Base-by-base conservation (phyloP, 1,140 invertebrate species). In the Drosophila novamexicana region DNA sequence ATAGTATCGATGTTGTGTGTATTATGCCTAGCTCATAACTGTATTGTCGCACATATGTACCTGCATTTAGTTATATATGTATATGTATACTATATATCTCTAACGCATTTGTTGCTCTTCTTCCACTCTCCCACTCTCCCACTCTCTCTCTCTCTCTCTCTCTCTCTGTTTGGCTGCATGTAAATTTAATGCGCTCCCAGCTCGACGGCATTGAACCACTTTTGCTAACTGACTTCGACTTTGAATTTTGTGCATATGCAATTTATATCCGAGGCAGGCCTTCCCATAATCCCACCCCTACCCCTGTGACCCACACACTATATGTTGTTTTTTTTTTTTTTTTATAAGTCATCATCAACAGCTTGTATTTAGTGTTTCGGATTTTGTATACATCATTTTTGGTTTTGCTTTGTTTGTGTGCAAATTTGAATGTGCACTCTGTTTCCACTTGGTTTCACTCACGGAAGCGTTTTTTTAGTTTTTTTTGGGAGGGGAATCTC, bases 1-100 rank as follows among this genome's bases (percentile, higher is more conserved):
- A 78, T 71, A 65, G 81, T 81, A 62, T 77, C 72, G 52, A 62
- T 69, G 73, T 61, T 68, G 63, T 75, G 56, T 22, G 57, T 29
- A 37, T 5, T 54, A 39, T 65, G 62, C 12, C n/a, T 12, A 32
- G 12, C 32, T 71, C 59, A 73, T 72, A 72, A 77, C 77, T 84
- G 65, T 84, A 67, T 58, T 62, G 50, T 79, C 64, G 47, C 42
- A 40, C 42, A 47, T 52, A 59, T 65, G 34, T 63, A 45, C 47
- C 37, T 36, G 32, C 29, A 18, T 57, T n/a, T 66, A n/a, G 39
- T 44, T 68, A 44, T 14, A 58, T 22, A n/a, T 14, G 34, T 18
- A 22, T 22, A 22, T 22, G 22, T 12, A 45, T 37, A 12, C 22
- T 39, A n/a, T 44, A n/a, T 18, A 8, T 58, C n/a, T 58, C 14